Evolutionary conservation across 2,888 invertebrate genomes (phyloP), one percentile per base, ranked within the genome.

Genomic region (Folsomia candida): DNA sequence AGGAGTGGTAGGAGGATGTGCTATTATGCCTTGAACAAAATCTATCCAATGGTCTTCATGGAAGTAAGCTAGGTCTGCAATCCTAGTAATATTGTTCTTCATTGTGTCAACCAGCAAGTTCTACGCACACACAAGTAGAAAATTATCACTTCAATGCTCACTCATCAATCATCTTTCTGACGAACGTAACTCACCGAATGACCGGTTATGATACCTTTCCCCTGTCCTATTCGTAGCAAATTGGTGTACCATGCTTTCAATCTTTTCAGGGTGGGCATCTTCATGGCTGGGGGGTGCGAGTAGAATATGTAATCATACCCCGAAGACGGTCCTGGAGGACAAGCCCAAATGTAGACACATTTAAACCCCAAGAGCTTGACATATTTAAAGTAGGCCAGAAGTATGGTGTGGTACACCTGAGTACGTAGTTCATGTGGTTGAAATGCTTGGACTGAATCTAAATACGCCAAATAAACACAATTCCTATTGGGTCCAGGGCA

Each of bases 221-320:
- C 68, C 51, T 73, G 59, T 0, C 73, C 69, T 26, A 54, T 69
- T 88, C 84, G 99, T 98, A 99, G 87, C 97, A 99, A 98, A 85
- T 97, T 98, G 86, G 97, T 98, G 84, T 99, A 99, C 99, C 99
- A 99, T 83, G 99, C 98, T 85, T 98, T 98, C 81, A 99, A 87
- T 83, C 98, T 88, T 85, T 99, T 99, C 70, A 98, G 98, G 85
- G 99, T 99, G 62, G 99, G 99, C 84, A 99, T 99, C 86, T 97
- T 98, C 85, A 99, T 98, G 85, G 99, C 98, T 71, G 91, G 89
- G 73, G 99, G 99, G 88, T 99, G 99, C 86, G 98, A 98, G 86
- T 99, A 98, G 86, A 99, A 99, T 82, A 99, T 99, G 84, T 99
- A 99, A 85, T 99, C 99, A 84, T 99, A 99, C 68, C 99, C 99